Conservation (phyloP, 2,113 vertebrate genomes). For the Calyptommatus sinebrachiatus region DNA sequence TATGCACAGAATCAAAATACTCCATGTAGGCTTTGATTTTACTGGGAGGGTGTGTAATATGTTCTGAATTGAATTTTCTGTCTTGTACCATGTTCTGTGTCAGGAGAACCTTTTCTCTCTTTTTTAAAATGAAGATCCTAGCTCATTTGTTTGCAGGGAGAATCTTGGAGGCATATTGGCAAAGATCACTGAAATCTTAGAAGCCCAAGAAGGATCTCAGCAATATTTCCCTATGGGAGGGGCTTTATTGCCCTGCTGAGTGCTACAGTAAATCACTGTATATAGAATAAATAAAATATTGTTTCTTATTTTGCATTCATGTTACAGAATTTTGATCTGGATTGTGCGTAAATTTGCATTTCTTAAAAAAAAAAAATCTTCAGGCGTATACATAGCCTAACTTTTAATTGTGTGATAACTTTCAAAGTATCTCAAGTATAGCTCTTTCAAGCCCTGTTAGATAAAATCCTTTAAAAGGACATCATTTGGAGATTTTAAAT, state of each 20-base stretch:
- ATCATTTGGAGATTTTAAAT: not conserved
- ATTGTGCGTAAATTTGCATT: not conserved
- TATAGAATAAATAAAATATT: not conserved
- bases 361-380: not conserved
- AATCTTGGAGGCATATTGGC: accelerated
- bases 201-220: not conserved
- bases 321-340: not conserved
- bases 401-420: not conserved
- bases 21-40: not conserved
- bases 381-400: not conserved
- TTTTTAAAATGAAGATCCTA: not conserved
- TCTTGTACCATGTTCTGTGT: not conserved
- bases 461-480: not conserved
- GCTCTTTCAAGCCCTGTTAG: not conserved
- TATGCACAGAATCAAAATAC: not conserved
- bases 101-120: not conserved
- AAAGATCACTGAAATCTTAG: not conserved
- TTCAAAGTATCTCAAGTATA: not conserved
- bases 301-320: not conserved
- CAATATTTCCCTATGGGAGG: slow-evolving; percentile 8
- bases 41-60: not conserved
- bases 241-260: not conserved
- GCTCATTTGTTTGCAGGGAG: not conserved
- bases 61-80: not conserved
- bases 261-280: not conserved